Conservation (phyloP, 2,888 invertebrate genomes). For the Tipula helvola region DNA sequence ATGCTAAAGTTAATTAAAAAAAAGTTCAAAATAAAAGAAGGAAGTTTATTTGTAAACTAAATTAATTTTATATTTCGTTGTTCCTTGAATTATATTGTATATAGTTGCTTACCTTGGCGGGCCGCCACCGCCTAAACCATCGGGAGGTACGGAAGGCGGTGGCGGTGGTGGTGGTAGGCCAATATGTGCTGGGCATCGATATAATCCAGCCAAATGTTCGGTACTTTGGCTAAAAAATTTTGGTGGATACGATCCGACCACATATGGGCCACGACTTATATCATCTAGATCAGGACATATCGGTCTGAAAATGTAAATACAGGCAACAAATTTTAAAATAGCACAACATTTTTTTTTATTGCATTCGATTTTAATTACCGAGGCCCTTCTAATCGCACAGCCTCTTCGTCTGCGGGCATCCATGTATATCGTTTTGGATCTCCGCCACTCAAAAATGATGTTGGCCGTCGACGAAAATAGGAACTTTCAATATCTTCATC, state of each 20-base stretch:
- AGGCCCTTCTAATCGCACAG: slow-evolving; percentile 60
- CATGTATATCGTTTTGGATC: slow-evolving; percentile 65
- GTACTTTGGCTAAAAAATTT: slow-evolving; percentile 33
- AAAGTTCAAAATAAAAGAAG: neutral
- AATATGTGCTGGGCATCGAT: slow-evolving; percentile 45
- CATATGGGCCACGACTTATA: slow-evolving; percentile 19
- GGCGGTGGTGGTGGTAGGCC: slow-evolving; percentile 44
- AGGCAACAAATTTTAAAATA: no score
- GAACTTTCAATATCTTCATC: slow-evolving; percentile 66
- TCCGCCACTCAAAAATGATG: slow-evolving; percentile 54
- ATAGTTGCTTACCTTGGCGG: slow-evolving; percentile 25
- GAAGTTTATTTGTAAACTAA: neutral
- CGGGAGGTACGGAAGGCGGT: slow-evolving; percentile 44
- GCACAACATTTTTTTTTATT: neutral
- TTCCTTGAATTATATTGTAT: neutral
- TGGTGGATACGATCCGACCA: slow-evolving; percentile 21
- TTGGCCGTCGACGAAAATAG: slow-evolving; percentile 68
- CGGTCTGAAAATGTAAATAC: slow-evolving; percentile 13
- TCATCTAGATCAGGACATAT: slow-evolving; percentile 20
- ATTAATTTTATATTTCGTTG: neutral
- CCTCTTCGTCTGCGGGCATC: slow-evolving; percentile 65
- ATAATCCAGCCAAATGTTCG: slow-evolving; percentile 27
- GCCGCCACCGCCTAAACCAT: slow-evolving; percentile 23
- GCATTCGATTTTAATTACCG: slow-evolving; percentile 29
- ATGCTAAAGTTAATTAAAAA: neutral